Evolutionary conservation across 2,888 invertebrate species (phyloP).

Genomic region (Caprella mutica): DNA sequence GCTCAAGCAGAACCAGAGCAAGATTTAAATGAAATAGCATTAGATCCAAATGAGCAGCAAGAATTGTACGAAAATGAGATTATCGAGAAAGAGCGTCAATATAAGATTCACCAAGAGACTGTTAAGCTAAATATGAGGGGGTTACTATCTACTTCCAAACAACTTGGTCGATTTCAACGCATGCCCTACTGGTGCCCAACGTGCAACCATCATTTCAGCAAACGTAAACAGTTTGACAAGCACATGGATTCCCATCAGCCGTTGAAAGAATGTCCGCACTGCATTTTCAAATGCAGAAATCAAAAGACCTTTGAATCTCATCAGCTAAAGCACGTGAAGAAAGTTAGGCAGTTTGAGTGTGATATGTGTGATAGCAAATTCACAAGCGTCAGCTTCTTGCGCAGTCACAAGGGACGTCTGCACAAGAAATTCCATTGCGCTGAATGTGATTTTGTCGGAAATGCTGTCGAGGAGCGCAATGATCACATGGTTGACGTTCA

Average conservation of each 20-base stretch:
- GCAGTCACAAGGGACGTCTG: background rate
- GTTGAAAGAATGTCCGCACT: background rate
- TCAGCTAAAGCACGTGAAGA: background rate
- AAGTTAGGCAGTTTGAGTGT: conserved; percentile 1
- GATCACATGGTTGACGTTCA: conserved; percentile 6
- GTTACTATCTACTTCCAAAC: no score
- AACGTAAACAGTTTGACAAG: background rate
- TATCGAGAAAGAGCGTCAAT: no score
- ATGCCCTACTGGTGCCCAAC: background rate
- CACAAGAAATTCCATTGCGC: conserved; percentile 3
- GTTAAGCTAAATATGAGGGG: no score
- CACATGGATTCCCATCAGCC: conserved; percentile 3
- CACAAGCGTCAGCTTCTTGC: background rate
- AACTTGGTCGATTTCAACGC: no score
- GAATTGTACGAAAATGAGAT: no score
- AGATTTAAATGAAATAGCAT: no score
- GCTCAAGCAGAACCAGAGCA: no score
- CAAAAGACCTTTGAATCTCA: background rate
- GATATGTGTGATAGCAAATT: background rate
- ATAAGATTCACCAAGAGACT: no score
- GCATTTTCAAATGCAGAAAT: background rate
- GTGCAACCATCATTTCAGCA: conserved; percentile 7
- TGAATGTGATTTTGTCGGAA: background rate
- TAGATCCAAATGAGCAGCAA: no score
- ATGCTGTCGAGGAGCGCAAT: background rate